Conservation (phyloP, 53 echinoderm and acorn worm genomes). For the Apostichopus leukothele region DNA sequence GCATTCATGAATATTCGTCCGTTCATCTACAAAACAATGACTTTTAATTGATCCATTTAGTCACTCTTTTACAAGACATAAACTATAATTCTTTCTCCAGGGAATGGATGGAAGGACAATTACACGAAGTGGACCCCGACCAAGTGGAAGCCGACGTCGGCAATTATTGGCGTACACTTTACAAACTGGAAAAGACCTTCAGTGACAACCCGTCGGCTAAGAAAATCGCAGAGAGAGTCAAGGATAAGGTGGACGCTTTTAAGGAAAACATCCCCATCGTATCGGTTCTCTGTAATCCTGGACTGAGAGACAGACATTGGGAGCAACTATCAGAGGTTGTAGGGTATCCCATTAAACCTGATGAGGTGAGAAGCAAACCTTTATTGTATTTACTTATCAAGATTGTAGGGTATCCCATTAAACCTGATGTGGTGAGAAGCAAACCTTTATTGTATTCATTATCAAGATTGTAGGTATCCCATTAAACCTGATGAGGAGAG, state of each 20-base stretch:
- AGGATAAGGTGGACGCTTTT: slow-evolving; percentile 93
- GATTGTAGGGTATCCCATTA: too few relatives aligned
- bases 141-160: slow-evolving; percentile 83
- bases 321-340: slow-evolving; percentile 85
- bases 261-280: slow-evolving; percentile 91
- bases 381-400: too few relatives aligned
- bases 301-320: slow-evolving; percentile 93
- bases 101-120: slow-evolving; percentile 90
- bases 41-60: too few relatives aligned
- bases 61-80: too few relatives aligned
- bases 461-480: too few relatives aligned
- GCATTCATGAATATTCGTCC: too few relatives aligned
- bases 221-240: slow-evolving; percentile 89
- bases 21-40: too few relatives aligned
- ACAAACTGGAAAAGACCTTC: slow-evolving; percentile 94
- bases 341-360: slow-evolving; percentile 88
- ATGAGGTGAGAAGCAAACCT: slow-evolving; percentile 67
- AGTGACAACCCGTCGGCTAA: slow-evolving; percentile 70
- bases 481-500: too few relatives aligned
- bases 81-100: slow-evolving; percentile 12
- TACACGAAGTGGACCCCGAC: slow-evolving; percentile 92
- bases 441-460: neutral
- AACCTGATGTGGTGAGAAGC: too few relatives aligned
- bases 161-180: slow-evolving; percentile 95
- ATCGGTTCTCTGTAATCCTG: slow-evolving; percentile 85